A percentile compares a stretch with the other conserved stretches of the same genome.
Conservation (phyloP, 2,113 vertebrate genomes). For the Pollimyrus isidori region DNA sequence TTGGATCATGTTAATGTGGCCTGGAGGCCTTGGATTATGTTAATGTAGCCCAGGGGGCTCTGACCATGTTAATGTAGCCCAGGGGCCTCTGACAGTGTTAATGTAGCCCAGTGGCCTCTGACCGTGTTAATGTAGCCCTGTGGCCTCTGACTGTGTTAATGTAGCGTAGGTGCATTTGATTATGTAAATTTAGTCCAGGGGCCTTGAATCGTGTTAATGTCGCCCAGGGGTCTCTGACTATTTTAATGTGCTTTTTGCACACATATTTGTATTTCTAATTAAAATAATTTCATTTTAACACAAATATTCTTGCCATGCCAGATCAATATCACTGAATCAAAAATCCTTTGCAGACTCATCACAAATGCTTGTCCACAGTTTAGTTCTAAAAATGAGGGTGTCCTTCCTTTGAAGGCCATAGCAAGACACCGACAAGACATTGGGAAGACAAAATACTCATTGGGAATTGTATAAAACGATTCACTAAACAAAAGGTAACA, state of each 20-base stretch:
- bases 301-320: not conserved
- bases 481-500: not conserved
- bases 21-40: not conserved
- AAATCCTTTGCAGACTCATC: not conserved
- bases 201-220: not conserved
- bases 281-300: not conserved
- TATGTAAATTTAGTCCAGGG: not conserved
- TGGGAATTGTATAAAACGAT: not conserved
- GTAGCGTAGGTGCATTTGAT: not conserved
- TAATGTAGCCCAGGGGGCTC: not conserved
- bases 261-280: not conserved
- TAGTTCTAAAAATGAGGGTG: not conserved
- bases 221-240: not conserved
- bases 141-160: not conserved
- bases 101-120: not conserved
- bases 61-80: too few species aligned
- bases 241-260: not conserved
- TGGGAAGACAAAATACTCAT: not conserved
- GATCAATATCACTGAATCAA: not conserved
- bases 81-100: not conserved
- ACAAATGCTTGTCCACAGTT: not conserved
- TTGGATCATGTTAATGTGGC: not conserved
- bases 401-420: not conserved
- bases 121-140: too few species aligned
- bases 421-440: not conserved